phyloP scores from a whole-genome alignment of 2,113 vertebrate genomes.

The Ornithorhynchus anatinus region DNA sequence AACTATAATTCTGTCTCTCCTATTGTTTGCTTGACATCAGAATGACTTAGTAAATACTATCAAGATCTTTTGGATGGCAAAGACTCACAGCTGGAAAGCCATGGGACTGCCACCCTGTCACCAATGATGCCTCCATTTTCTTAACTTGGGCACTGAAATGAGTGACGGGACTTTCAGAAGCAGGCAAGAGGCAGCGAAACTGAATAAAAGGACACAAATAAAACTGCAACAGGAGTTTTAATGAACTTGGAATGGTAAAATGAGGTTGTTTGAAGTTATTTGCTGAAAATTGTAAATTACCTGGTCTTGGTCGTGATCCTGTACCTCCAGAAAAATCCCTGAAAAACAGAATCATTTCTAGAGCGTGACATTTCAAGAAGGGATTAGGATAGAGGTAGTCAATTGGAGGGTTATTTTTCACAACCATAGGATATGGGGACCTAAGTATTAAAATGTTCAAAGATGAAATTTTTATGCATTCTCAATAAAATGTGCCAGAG shows the following conservation, averaged over 20 bases:
- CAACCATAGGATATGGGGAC: no score
- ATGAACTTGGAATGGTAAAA: fast-evolving
- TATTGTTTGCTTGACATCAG: background rate
- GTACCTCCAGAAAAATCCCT: constrained; percentile 54
- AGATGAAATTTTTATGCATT: no score
- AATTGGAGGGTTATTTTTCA: no score
- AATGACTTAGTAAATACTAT: constrained; percentile 32
- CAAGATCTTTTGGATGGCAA: constrained; percentile 55
- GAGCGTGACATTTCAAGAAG: background rate
- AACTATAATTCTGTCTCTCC: background rate
- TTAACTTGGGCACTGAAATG: constrained; percentile 30
- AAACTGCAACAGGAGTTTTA: constrained; percentile 4
- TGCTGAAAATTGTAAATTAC: constrained; percentile 59
- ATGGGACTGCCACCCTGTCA: constrained; percentile 44
- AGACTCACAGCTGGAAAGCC: constrained; percentile 54
- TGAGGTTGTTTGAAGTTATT: background rate
- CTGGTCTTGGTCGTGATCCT: constrained; percentile 76
- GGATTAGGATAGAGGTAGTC: no score
- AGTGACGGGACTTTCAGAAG: constrained; percentile 44
- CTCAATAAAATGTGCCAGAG: no score
- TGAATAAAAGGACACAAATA: constrained; percentile 55
- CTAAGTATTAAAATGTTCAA: no score
- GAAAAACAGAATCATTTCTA: background rate
- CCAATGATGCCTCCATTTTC: constrained; percentile 40
- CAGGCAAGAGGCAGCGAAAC: constrained; percentile 56